These are phyloP conservation scores for Apodemus speciosus DNA, from an alignment of 2,113 vertebrate genomes.

Conservation along the genomic window DNA sequence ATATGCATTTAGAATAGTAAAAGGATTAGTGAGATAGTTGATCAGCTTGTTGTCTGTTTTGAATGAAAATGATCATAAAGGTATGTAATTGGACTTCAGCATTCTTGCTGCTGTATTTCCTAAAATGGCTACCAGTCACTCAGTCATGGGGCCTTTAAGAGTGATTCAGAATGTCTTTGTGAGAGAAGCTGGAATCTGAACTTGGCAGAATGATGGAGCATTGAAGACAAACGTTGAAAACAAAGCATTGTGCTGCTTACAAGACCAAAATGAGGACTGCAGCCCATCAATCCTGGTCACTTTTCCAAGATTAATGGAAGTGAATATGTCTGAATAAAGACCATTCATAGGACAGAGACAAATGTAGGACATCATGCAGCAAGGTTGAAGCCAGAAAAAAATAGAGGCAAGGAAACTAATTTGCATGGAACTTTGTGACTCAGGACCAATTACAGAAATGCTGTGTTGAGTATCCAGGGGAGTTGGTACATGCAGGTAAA, in stretches of 20 bases:
- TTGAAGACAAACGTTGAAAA: slow-evolving; percentile 16
- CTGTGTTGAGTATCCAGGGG: not conserved
- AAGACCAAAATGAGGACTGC: not conserved
- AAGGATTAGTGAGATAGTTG: not conserved
- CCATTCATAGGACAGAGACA: not conserved
- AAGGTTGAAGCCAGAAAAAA: not conserved
- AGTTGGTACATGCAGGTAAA: not conserved
- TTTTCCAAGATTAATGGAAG: not conserved
- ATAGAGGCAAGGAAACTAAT: not conserved
- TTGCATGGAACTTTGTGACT: not conserved
- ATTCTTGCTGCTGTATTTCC: slow-evolving; percentile 23
- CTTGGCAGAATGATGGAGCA: not conserved
- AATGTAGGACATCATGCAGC: not conserved
- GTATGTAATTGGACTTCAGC: not conserved
- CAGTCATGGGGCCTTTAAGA: not conserved
- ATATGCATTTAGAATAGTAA: slow-evolving; percentile 4
- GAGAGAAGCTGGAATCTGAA: not conserved
- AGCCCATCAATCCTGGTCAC: slow-evolving; percentile 8
- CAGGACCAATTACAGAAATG: not conserved
- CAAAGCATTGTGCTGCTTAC: not conserved
- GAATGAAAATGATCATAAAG: not conserved
- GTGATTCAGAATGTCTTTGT: not conserved
- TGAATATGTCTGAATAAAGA: not conserved
- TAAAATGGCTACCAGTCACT: not conserved
- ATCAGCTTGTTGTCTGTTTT: not conserved